A percentile compares a stretch with the other conserved stretches of the same genome.
Evolutionary conservation across 2,888 invertebrate genomes (phyloP).

Genomic region (Drosophila tripunctata): DNA sequence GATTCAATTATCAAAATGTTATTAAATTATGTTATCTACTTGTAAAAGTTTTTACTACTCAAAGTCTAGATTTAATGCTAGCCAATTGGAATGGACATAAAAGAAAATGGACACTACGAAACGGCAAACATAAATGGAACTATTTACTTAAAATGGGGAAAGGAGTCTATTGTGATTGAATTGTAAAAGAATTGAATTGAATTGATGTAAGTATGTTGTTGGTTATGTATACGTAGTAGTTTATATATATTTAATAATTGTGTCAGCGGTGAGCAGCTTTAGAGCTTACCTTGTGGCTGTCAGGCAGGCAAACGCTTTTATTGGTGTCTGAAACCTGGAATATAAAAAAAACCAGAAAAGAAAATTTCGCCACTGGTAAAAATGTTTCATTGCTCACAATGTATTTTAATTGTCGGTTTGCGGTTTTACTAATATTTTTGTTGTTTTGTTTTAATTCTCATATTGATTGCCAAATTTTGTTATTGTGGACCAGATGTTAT

Average conservation of each 20-base stretch:
- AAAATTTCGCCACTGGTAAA: slow-evolving; percentile 80
- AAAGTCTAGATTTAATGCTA: background rate
- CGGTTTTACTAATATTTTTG: slow-evolving; percentile 13
- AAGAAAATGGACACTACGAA: slow-evolving; percentile 9
- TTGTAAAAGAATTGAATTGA: background rate
- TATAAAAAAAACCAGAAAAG: slow-evolving; percentile 81
- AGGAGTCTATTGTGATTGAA: slow-evolving; percentile 10
- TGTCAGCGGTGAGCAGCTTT: slow-evolving; percentile 62
- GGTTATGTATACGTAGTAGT: slow-evolving; percentile 32
- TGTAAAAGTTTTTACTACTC: background rate
- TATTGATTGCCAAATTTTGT: slow-evolving; percentile 41
- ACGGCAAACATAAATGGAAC: slow-evolving; percentile 11
- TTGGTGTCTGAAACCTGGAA: slow-evolving; percentile 84
- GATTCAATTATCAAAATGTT: background rate
- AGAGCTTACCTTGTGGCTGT: slow-evolving; percentile 84
- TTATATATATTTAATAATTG: slow-evolving; percentile 39
- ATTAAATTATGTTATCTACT: background rate
- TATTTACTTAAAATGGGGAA: background rate
- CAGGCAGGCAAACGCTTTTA: slow-evolving; percentile 84
- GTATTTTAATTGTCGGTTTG: slow-evolving; percentile 38
- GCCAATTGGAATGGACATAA: slow-evolving; percentile 18
- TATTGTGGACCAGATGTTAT: slow-evolving; percentile 45
- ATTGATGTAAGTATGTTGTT: slow-evolving; percentile 18
- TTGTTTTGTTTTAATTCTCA: slow-evolving; percentile 24
- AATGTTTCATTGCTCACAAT: slow-evolving; percentile 60